Evolutionary conservation across 2,888 invertebrate genomes (phyloP).

Genomic region (Callyntrura sp.): DNA sequence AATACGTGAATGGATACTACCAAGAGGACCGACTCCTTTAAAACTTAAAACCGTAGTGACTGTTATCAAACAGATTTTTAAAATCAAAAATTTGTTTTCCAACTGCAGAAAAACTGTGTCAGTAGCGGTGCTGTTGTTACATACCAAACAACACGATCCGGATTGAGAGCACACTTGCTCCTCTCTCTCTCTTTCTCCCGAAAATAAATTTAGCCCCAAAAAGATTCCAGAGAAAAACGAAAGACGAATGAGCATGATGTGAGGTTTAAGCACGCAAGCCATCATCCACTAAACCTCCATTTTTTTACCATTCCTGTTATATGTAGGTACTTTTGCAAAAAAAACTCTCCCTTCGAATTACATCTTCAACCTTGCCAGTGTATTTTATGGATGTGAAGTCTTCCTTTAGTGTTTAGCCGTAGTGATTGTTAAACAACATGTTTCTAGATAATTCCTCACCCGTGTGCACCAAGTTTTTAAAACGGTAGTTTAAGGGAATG

Average conservation of each 20-base stretch:
- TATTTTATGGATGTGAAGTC: not conserved
- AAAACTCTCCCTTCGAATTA: slow-evolving; percentile 1
- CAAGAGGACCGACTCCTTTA: too few species aligned
- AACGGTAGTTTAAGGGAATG: slow-evolving; percentile 1
- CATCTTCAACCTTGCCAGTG: not conserved
- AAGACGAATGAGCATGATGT: slow-evolving; percentile 67
- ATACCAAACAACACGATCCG: not conserved
- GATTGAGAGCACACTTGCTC: too few species aligned
- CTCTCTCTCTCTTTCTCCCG: too few species aligned
- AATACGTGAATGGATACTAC: too few species aligned
- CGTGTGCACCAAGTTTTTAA: slow-evolving; percentile 4
- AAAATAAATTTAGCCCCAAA: slow-evolving; percentile 33
- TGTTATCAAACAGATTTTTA: not conserved
- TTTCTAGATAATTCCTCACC: not conserved
- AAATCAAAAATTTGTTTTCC: not conserved
- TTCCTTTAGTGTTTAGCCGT: slow-evolving; percentile 9
- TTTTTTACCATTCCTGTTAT: slow-evolving; percentile 60
- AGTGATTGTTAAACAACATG: slow-evolving; percentile 28
- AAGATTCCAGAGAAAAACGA: slow-evolving; percentile 5
- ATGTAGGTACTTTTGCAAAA: not conserved
- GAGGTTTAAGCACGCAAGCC: slow-evolving; percentile 49
- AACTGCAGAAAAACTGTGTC: not conserved
- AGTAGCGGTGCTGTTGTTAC: not conserved
- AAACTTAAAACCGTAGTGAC: not conserved
- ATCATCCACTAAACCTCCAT: slow-evolving; percentile 64